Evolutionary conservation across 2,113 vertebrate genomes (phyloP).

Genomic region (Rhagologus leucostigma): DNA sequence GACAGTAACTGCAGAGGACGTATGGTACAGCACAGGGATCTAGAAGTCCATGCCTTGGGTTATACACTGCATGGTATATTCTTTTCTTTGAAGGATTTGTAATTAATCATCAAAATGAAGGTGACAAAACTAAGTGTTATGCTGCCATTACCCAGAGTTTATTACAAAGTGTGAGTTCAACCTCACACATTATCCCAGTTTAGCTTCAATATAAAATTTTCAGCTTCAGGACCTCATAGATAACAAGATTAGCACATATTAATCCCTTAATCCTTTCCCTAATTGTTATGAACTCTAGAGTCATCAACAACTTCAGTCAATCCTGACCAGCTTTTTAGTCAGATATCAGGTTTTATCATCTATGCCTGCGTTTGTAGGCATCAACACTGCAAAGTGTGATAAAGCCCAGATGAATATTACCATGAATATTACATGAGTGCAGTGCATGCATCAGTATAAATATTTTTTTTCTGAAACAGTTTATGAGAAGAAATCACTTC

Average conservation of each 20-base stretch:
- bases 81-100: background rate
- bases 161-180: background rate
- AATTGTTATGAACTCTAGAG: constrained; percentile 12
- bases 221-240: background rate
- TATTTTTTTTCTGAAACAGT: background rate
- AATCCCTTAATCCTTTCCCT: constrained; percentile 21
- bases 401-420: background rate
- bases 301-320: background rate
- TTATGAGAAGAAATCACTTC: background rate
- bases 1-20: background rate
- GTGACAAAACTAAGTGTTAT: background rate
- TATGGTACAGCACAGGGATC: background rate
- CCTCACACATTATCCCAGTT: background rate
- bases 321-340: background rate
- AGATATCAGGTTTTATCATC: background rate
- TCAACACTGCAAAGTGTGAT: background rate
- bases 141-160: background rate
- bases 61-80: background rate
- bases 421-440: background rate
- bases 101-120: background rate
- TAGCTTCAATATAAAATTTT: background rate
- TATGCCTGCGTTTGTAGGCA: background rate
- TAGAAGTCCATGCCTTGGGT: background rate
- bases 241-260: constrained; percentile 25
- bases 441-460: background rate